These are phyloP conservation scores for Craseonycteris thonglongyai DNA, from an alignment of 2,113 vertebrate species.

Conservation along the genomic window DNA sequence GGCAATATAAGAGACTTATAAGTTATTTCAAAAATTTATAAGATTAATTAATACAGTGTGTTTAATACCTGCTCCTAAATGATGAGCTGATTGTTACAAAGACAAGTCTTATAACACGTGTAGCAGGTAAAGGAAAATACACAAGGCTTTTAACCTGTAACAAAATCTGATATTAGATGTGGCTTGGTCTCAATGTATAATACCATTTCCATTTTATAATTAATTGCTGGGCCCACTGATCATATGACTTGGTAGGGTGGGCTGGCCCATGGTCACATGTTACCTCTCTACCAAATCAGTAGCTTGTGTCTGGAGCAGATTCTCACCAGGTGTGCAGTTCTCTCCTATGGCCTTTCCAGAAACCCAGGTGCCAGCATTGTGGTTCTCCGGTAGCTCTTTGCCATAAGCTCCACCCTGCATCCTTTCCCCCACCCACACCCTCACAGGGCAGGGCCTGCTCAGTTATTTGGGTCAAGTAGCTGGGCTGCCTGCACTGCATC, in stretches of 20 bases:
- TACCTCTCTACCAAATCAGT: not conserved
- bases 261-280: too few species aligned
- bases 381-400: not conserved
- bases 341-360: not conserved
- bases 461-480: not conserved
- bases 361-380: not conserved
- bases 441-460: too few species aligned
- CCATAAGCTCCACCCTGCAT: too few species aligned
- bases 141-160: not conserved
- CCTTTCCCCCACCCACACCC: too few species aligned
- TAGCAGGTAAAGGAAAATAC: not conserved
- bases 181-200: not conserved
- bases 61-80: not conserved
- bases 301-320: not conserved
- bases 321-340: not conserved
- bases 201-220: not conserved
- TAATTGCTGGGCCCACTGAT: not conserved
- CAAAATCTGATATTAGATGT: not conserved
- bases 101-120: not conserved
- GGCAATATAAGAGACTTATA: not conserved
- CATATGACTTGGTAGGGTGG: not conserved
- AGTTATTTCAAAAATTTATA: not conserved
- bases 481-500: not conserved
- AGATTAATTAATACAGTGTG: not conserved
- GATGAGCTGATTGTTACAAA: not conserved